A percentile compares a stretch with the other conserved stretches of the same genome.
Evolutionary conservation across 1,140 invertebrate genomes (phyloP).

Genomic region (Aphaenogaster ashmeadi): DNA sequence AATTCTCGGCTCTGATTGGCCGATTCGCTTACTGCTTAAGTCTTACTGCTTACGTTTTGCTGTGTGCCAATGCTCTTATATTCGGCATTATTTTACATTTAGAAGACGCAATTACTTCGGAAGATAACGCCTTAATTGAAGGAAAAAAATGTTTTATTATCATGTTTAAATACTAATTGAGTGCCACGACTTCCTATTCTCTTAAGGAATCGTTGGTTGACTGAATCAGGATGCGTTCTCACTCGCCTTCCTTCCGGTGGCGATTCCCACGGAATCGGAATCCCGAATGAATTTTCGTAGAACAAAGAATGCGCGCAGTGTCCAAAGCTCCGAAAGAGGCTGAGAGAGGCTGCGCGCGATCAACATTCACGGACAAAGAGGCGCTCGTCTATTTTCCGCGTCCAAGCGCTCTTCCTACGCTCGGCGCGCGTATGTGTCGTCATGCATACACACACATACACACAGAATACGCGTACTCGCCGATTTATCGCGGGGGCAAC

Average conservation of each 20-base stretch:
- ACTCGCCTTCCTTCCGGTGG: not conserved
- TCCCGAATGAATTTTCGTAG: slow-evolving; percentile 2
- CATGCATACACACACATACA: not conserved
- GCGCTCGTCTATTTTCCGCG: slow-evolving; percentile 39
- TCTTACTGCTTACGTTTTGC: no score
- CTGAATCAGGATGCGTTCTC: not conserved
- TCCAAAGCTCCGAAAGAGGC: not conserved
- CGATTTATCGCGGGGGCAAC: slow-evolving; percentile 59
- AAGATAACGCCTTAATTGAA: not conserved
- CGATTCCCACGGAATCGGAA: slow-evolving; percentile 27
- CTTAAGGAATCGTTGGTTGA: not conserved
- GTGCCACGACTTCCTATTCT: not conserved
- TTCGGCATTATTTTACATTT: not conserved
- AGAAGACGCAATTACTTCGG: not conserved
- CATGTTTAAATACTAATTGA: slow-evolving; percentile 8
- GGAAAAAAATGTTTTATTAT: not conserved
- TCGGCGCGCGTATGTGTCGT: not conserved
- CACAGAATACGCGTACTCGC: not conserved
- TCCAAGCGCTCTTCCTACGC: slow-evolving; percentile 21
- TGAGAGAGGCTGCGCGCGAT: not conserved
- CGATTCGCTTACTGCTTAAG: no score
- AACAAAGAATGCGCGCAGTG: not conserved
- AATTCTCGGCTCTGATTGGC: no score
- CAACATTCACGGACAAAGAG: slow-evolving; percentile 47
- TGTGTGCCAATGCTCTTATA: no score